These are phyloP conservation scores for Psephotus haematonotus DNA, from an alignment of 2,113 vertebrate genomes.

Conservation along the genomic window DNA sequence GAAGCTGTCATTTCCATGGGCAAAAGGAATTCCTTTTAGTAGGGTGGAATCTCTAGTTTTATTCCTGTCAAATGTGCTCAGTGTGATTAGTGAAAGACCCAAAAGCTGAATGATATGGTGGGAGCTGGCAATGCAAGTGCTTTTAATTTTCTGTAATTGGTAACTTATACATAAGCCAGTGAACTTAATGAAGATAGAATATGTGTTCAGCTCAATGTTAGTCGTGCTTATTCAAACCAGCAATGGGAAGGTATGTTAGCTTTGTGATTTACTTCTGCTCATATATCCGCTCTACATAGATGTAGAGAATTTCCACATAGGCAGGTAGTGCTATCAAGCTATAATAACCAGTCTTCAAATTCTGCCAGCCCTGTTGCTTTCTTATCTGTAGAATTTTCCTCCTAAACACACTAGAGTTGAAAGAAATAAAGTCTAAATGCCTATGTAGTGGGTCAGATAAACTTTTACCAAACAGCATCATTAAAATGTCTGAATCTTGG, in stretches of 20 bases:
- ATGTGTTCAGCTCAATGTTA: neutral
- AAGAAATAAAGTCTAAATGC: neutral
- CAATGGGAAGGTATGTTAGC: neutral
- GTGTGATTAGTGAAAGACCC: neutral
- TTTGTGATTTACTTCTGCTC: neutral
- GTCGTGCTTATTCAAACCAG: neutral
- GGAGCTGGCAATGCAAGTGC: neutral
- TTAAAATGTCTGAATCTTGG: neutral
- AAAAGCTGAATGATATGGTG: neutral
- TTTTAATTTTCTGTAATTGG: slow-evolving; percentile 30
- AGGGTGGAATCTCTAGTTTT: neutral
- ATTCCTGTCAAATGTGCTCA: neutral
- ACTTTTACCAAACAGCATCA: neutral
- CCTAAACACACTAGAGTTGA: neutral
- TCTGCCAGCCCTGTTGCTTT: neutral
- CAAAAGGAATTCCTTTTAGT: neutral
- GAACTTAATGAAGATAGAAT: neutral
- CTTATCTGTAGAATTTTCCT: neutral
- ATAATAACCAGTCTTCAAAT: neutral
- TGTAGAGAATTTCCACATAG: neutral
- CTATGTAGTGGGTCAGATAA: neutral
- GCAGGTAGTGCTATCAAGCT: neutral
- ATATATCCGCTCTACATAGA: neutral
- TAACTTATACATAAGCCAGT: neutral
- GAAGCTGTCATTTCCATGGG: neutral